Evolutionary conservation across 2,888 invertebrate species (phyloP), one percentile per base, ranked within the genome.

Genomic region (Cataglyphis cursor): DNA sequence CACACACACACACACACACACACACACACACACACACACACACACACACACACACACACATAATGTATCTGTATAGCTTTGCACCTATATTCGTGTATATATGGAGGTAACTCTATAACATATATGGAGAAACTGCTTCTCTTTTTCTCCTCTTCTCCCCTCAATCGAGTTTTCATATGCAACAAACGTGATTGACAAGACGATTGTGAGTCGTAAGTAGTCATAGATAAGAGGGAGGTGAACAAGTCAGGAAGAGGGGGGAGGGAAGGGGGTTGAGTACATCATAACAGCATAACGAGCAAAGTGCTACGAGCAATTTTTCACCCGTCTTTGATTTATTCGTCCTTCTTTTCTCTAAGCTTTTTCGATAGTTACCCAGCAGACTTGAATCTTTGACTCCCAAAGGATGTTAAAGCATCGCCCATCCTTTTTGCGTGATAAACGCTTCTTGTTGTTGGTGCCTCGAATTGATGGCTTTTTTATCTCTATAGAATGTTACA

Each of bases 51-150:
- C 93, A 48, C 18, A 8, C 1, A 48, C 18, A 93, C 94, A 76
- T 89, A n/a, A 24, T 24, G 24, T 24, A 24, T 24, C 6, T 48
- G 15, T 91, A 91, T 89, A 90, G 87, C 89, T 90, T 93, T 93
- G 92, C 91, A 93, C 92, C 92, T 93, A 92, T 92, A 92, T 92
- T 90, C 88, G n/a, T 24, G 90, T 93, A 88, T 91, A 89, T 90
- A 93, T 90, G 90, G 86, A 83, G 86, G 90, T 90, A 89, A 89
- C 88, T 89, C 88, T 89, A 8, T 51, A 83, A 90, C 93, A 88
- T 92, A 93, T 93, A 92, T 90, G 91, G 91, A 90, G 92, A 91
- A 90, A 93, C 91, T 90, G 90, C 6, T 44, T 44, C 15, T 15
- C 4, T 15, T 44, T 15, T 41, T 10, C 3, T 41, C 10, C 41